A percentile compares a stretch with the other conserved stretches of the same genome.
phyloP scores from a whole-genome alignment of 2,888 invertebrate species.

The Microplitis deprimator region DNA sequence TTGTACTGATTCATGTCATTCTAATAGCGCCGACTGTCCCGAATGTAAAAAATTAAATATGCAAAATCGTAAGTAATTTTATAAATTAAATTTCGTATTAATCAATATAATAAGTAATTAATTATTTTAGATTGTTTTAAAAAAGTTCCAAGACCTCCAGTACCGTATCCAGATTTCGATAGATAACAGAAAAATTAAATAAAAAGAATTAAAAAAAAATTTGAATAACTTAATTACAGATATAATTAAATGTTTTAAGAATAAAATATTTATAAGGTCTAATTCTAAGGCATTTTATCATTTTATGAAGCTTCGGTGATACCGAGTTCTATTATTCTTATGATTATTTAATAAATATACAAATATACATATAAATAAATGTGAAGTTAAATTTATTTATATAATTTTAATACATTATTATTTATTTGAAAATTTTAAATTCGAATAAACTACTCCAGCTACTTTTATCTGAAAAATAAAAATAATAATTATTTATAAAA shows the following conservation, averaged over 20 bases:
- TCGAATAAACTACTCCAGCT: background rate
- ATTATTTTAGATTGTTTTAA: conserved; percentile 50
- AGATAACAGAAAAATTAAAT: conserved; percentile 48
- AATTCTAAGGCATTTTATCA: conserved; percentile 41
- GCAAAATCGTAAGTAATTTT: background rate
- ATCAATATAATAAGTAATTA: background rate
- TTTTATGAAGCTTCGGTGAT: conserved; percentile 3
- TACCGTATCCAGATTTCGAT: conserved; percentile 60
- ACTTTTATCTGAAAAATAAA: conserved; percentile 14
- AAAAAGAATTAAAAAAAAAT: background rate
- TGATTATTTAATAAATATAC: conserved; percentile 11
- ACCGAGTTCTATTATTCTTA: conserved; percentile 9
- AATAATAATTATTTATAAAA: background rate
- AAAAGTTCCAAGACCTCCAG: conserved; percentile 53
- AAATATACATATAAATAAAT: background rate
- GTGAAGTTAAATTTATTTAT: background rate
- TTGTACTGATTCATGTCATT: conserved; percentile 58
- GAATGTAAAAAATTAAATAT: conserved; percentile 50
- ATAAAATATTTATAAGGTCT: conserved; percentile 46
- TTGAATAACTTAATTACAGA: conserved; percentile 4
- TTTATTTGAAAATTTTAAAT: conserved; percentile 8
- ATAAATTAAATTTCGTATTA: background rate
- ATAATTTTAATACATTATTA: background rate
- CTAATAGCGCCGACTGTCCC: conserved; percentile 51
- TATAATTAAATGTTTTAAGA: background rate